A percentile compares a stretch with the other conserved stretches of the same genome.
Conservation (phyloP, 2,888 invertebrate genomes). For the Yponomeuta plumbellus region DNA sequence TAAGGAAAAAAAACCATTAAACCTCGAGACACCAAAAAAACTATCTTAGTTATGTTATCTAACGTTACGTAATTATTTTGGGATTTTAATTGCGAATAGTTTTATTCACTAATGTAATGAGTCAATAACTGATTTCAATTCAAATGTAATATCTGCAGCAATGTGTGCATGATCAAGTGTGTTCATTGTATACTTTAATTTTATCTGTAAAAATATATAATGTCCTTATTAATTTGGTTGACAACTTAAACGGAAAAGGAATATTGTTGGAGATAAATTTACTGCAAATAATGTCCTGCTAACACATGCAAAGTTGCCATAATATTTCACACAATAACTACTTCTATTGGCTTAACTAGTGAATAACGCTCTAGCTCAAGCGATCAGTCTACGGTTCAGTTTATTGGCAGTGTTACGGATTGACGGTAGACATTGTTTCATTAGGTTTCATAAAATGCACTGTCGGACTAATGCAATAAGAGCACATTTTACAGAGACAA, state of each 20-base stretch:
- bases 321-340: neutral
- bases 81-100: neutral
- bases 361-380: conserved; percentile 23
- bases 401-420: conserved; percentile 39
- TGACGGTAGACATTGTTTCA: conserved; percentile 15
- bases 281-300: too few relatives aligned
- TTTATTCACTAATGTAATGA: neutral
- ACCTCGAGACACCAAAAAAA: neutral
- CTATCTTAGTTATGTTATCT: neutral
- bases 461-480: neutral
- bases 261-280: too few relatives aligned
- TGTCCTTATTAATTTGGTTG: too few relatives aligned
- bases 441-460: neutral
- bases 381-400: conserved; percentile 41
- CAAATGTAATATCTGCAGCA: neutral
- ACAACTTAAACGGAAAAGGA: too few relatives aligned
- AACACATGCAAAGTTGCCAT: neutral
- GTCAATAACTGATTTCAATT: neutral
- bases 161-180: neutral
- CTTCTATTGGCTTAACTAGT: conserved; percentile 6
- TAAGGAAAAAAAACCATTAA: neutral
- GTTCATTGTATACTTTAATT: neutral
- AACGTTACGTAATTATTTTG: neutral
- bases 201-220: neutral
- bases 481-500: neutral